phyloP scores from a whole-genome alignment of 2,888 invertebrate species.

The Ferdinandea cuprea region DNA sequence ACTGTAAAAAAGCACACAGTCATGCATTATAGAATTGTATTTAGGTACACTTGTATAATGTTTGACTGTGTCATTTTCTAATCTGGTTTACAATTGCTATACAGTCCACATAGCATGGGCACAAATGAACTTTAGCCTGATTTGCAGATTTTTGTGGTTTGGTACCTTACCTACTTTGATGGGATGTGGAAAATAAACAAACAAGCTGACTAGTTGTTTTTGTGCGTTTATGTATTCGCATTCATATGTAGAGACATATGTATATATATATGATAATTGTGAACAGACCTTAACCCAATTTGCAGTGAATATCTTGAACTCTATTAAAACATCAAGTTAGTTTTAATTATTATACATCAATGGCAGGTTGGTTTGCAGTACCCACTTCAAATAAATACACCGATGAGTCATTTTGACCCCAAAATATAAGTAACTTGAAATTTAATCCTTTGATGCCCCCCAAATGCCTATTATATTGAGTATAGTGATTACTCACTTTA shows the following conservation, averaged over 20 bases:
- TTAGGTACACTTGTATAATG: slow-evolving; percentile 4
- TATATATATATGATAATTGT: too few relatives aligned
- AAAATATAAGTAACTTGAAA: neutral
- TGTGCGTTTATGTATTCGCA: neutral
- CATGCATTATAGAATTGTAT: too few relatives aligned
- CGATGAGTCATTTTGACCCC: neutral
- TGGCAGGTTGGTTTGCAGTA: neutral
- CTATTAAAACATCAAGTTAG: slow-evolving; percentile 38
- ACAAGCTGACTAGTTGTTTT: neutral
- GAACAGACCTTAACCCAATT: slow-evolving; percentile 55
- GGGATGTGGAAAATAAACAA: slow-evolving; percentile 1
- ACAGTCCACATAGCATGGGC: slow-evolving; percentile 13
- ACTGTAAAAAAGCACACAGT: too few relatives aligned
- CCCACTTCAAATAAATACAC: slow-evolving; percentile 9
- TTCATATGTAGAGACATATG: too few relatives aligned
- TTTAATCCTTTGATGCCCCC: neutral
- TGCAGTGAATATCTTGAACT: slow-evolving; percentile 20
- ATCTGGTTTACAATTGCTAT: slow-evolving; percentile 17
- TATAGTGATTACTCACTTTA: slow-evolving; percentile 9
- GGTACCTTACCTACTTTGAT: slow-evolving; percentile 16
- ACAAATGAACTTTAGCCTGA: slow-evolving; percentile 44
- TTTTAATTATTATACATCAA: slow-evolving; percentile 29
- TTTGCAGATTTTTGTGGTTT: slow-evolving; percentile 62
- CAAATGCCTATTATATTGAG: neutral
- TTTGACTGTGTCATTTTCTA: too few relatives aligned